phyloP scores from a whole-genome alignment of 2,888 invertebrate genomes.

The Willowsia nigromaculata region DNA sequence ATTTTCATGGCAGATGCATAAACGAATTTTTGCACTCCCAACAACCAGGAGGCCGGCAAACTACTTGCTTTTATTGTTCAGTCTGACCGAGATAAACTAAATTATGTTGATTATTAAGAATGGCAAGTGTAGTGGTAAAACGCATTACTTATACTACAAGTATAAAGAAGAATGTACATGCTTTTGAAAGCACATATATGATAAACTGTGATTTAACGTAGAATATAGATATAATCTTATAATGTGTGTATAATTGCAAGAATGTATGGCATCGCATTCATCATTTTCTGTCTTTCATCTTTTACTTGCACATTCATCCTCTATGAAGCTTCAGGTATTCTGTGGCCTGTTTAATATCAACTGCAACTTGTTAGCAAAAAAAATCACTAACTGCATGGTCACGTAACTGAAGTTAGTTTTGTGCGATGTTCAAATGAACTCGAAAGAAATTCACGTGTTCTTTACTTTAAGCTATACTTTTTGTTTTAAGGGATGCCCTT shows the following conservation, averaged over 20 bases:
- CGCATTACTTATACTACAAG: constrained; percentile 3
- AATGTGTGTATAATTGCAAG: constrained; percentile 4
- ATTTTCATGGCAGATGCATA: neutral
- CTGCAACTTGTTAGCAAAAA: neutral
- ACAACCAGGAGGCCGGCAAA: neutral
- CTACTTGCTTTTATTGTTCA: neutral
- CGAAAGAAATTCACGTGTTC: neutral
- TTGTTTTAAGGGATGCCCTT: neutral
- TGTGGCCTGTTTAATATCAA: constrained; percentile 50
- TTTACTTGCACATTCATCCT: constrained; percentile 24
- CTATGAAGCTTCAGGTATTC: neutral
- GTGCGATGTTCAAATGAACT: neutral
- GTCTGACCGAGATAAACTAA: constrained; percentile 54
- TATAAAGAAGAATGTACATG: neutral
- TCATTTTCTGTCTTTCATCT: constrained; percentile 14
- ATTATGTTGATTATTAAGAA: constrained; percentile 56
- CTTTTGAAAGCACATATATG: neutral
- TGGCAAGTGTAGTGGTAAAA: constrained; percentile 13
- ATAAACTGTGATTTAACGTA: neutral
- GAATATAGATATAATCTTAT: neutral
- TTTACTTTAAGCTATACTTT: neutral
- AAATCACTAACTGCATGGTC: neutral
- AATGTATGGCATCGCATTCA: constrained; percentile 20
- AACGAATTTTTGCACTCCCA: neutral
- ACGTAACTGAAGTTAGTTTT: constrained; percentile 10